Evolutionary conservation across 64 coral and sea anemone genomes (phyloP).

Genomic region (Montipora capricornis): DNA sequence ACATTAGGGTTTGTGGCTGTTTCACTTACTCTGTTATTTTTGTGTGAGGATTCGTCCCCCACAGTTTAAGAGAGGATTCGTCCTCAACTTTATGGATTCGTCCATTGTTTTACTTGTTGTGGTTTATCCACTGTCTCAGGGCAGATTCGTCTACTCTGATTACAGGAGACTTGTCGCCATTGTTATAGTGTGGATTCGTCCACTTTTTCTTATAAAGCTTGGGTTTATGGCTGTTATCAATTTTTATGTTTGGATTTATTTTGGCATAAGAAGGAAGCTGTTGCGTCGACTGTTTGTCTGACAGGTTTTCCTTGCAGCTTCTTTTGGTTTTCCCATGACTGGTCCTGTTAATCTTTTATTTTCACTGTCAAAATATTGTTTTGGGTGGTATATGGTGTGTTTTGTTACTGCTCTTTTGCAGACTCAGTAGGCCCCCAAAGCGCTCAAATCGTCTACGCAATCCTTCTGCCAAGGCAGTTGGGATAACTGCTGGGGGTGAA

Average conservation of each 20-base stretch:
- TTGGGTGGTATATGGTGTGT: not conserved
- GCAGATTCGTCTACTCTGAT: too few relatives aligned
- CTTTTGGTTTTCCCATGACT: not conserved
- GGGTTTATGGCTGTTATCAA: too few relatives aligned
- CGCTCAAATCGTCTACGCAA: not conserved
- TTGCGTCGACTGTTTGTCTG: not conserved
- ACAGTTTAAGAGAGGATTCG: not conserved
- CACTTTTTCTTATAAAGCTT: too few relatives aligned
- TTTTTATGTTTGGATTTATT: slow-evolving; percentile 8
- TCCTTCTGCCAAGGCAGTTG: not conserved
- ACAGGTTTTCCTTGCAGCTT: slow-evolving; percentile 21
- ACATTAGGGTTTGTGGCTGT: too few relatives aligned
- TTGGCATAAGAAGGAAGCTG: not conserved
- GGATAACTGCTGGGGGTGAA: too few relatives aligned
- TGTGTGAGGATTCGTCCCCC: not conserved
- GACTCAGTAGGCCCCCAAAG: slow-evolving; percentile 13
- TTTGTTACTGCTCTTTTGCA: not conserved
- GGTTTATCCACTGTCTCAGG: too few relatives aligned
- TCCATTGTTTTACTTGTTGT: not conserved
- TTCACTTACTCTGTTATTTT: too few relatives aligned
- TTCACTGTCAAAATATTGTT: not conserved
- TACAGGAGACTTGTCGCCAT: not conserved
- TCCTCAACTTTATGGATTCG: not conserved
- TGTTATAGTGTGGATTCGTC: not conserved
- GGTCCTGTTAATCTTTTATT: not conserved